Evolutionary conservation across 2,888 invertebrate species (phyloP), one percentile per base, ranked within the genome.

Genomic region (Erebia palarica): DNA sequence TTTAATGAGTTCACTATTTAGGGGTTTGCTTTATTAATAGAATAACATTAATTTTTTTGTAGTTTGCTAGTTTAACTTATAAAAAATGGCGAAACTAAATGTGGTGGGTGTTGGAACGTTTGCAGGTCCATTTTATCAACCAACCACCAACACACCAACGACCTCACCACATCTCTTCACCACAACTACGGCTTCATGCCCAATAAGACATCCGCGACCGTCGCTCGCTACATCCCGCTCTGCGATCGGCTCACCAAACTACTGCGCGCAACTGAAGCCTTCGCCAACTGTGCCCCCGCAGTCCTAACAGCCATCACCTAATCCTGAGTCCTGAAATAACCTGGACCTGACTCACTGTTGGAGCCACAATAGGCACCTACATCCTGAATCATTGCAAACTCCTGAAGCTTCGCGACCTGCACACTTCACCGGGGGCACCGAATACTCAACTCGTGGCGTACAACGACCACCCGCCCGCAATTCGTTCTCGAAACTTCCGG

Each of bases 61-160:
- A 76, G 67, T 77, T 75, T 64, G 60, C 67, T 70, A 71, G 61
- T 69, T 69, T 74, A 72, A 63, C 72, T 72, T 85, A 80, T 36
- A 84, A 81, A 58, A 83, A 82, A 65, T n/a, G 84, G 80, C 87
- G 86, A 83, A 85, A 90, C 83, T 92, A 91, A 93, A 92, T 81
- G 92, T 91, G 93, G 93, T 93, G 93, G 93, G 92, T 93, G 93
- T 93, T 93, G 93, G 93, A 93, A 92, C 93, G 92, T 93, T 93
- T 94, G 80, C 94, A 94, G 94, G 93, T 94, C 92, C 92, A 92
- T 92, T 92, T 89, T 92, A 90, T 91, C 92, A 92, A 92, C 91
- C 89, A 91, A 91, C 92, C 90, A 92, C 92, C 92, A 92, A 91
- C 91, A 92, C 92, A 92, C 91, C 92, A 89, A 89, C 89, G 89